phyloP scores from a whole-genome alignment of 1,140 invertebrate genomes.

The Papilio polyxenes region DNA sequence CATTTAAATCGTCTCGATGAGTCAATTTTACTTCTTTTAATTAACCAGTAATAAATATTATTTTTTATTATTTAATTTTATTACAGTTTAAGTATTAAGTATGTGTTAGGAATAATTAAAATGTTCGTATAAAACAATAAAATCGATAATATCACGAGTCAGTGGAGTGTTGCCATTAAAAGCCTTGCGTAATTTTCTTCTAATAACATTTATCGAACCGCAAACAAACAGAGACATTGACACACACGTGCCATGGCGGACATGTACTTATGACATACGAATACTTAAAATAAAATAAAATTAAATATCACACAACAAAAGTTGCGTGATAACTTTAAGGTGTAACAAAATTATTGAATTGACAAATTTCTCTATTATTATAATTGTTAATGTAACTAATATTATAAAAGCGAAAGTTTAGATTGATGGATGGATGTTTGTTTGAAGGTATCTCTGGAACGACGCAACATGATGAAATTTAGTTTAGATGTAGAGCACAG shows the following conservation, averaged over 20 bases:
- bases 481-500: no score
- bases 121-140: neutral
- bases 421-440: no score
- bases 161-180: neutral
- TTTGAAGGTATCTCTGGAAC: no score
- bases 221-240: conserved; percentile 22
- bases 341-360: no score
- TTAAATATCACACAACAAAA: neutral
- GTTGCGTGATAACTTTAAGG: no score
- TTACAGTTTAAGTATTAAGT: neutral
- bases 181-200: conserved; percentile 11
- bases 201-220: conserved; percentile 33
- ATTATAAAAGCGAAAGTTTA: no score
- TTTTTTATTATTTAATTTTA: neutral
- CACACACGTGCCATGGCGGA: neutral
- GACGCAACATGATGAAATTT: no score
- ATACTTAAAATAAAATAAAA: conserved; percentile 4
- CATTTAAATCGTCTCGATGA: no score
- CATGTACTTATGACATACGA: neutral
- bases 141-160: neutral
- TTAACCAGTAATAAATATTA: neutral
- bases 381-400: no score
- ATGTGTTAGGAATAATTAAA: neutral
- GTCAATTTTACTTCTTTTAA: neutral
- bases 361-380: no score